Evolutionary conservation across 2,113 vertebrate genomes (phyloP).

Genomic region (Merops nubicus): DNA sequence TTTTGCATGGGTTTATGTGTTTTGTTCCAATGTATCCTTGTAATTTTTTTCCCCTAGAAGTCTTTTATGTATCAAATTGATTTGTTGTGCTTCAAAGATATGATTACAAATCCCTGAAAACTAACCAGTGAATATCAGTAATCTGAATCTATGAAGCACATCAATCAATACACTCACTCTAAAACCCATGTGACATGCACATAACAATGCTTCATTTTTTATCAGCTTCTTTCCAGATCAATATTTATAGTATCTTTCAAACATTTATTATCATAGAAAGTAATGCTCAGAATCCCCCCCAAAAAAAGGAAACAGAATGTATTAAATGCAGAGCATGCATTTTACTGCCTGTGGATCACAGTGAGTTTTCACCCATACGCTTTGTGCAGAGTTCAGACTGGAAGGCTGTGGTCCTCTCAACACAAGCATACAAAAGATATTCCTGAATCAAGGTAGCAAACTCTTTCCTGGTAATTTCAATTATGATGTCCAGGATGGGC

Average conservation of each 20-base stretch:
- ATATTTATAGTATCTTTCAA: constrained; percentile 73
- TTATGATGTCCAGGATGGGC: neutral
- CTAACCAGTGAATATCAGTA: constrained; percentile 65
- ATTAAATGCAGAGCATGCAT: neutral
- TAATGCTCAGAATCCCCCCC: neutral
- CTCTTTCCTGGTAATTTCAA: neutral
- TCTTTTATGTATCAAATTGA: constrained; percentile 42
- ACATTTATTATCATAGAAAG: constrained; percentile 41
- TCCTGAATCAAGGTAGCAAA: neutral
- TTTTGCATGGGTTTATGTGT: neutral
- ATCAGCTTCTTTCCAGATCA: constrained; percentile 63
- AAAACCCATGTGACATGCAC: constrained; percentile 43
- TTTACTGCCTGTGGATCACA: neutral
- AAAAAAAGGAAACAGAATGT: neutral
- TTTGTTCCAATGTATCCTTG: neutral
- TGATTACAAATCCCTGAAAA: constrained; percentile 68
- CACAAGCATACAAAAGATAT: neutral
- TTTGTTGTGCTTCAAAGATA: constrained; percentile 48
- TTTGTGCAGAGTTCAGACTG: neutral
- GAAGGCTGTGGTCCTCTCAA: neutral
- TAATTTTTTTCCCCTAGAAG: neutral
- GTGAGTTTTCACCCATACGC: neutral
- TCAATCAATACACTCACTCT: constrained; percentile 70
- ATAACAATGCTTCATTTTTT: constrained; percentile 70
- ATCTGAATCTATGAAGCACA: constrained; percentile 73